Evolutionary conservation across 2,797 vertebrate genomes (phyloP).

Genomic region (Parambassis ranga): DNA sequence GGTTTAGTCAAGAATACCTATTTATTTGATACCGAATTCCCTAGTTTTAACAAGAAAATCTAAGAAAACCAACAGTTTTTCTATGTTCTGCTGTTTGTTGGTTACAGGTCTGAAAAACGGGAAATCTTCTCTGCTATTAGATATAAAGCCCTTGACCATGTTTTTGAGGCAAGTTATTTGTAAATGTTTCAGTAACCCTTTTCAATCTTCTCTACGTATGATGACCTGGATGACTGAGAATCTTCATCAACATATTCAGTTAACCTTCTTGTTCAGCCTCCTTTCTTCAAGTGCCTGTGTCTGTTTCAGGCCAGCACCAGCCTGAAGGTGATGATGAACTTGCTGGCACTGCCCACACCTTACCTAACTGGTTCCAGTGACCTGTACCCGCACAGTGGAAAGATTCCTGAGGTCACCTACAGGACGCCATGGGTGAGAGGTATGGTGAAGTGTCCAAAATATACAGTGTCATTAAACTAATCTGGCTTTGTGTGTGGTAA

Average conservation of each 20-base stretch:
- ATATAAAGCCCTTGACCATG: slow-evolving; percentile 76
- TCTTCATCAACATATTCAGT: too few relatives aligned
- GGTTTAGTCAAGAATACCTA: rapidly evolving
- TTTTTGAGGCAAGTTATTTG: slow-evolving; percentile 76
- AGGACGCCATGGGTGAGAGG: slow-evolving; percentile 78
- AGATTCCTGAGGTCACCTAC: slow-evolving; percentile 63
- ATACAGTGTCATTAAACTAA: neutral
- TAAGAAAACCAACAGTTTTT: too few relatives aligned
- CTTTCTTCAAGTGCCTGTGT: neutral
- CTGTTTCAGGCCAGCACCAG: slow-evolving; percentile 61
- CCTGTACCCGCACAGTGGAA: slow-evolving; percentile 63
- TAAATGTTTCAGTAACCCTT: too few relatives aligned
- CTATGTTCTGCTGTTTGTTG: neutral
- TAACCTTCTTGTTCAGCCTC: neutral
- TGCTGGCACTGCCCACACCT: slow-evolving; percentile 73
- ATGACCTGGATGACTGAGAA: too few relatives aligned
- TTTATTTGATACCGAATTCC: neutral
- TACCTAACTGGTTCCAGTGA: slow-evolving; percentile 45
- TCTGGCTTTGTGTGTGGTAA: too few relatives aligned
- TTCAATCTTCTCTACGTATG: too few relatives aligned
- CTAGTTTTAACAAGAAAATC: neutral
- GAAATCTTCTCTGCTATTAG: slow-evolving; percentile 59
- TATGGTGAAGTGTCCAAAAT: neutral
- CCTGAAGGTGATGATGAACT: slow-evolving; percentile 57
- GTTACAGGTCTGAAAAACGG: slow-evolving; percentile 44